Evolutionary conservation across 2,113 vertebrate species (phyloP).

Genomic region (Sitta europaea): DNA sequence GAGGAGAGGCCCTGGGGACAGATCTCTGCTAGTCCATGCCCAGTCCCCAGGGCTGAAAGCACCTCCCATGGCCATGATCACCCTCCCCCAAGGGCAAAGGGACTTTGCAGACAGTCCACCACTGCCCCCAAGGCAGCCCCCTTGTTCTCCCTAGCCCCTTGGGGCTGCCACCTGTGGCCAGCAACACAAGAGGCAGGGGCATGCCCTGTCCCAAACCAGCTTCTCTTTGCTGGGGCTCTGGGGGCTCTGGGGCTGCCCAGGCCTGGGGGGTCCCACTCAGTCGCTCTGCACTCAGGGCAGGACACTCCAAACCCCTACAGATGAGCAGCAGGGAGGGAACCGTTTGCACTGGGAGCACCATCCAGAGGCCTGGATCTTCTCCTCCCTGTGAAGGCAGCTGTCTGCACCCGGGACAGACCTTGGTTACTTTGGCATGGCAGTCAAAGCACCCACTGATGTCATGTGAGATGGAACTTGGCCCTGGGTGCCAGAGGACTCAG

Average conservation of each 20-base stretch:
- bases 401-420: conserved; percentile 10
- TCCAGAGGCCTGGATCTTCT: background rate
- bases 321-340: background rate
- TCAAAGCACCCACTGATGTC: conserved; percentile 30
- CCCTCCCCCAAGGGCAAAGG: background rate
- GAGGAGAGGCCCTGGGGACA: background rate
- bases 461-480: background rate
- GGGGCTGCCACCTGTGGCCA: background rate
- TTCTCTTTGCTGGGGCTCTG: background rate
- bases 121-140: background rate
- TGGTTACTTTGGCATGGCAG: background rate
- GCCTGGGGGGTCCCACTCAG: fast-evolving
- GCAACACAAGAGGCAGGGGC: background rate
- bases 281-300: fast-evolving
- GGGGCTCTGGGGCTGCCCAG: fast-evolving
- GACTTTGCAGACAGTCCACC: background rate
- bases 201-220: fast-evolving
- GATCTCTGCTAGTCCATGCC: background rate
- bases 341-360: background rate
- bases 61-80: fast-evolving
- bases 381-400: background rate
- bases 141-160: background rate
- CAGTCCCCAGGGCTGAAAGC: background rate
- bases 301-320: background rate
- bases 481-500: background rate